Evolutionary conservation across 2,888 invertebrate species (phyloP), one percentile per base, ranked within the genome.

Genomic region (Plagiodera versicolora): DNA sequence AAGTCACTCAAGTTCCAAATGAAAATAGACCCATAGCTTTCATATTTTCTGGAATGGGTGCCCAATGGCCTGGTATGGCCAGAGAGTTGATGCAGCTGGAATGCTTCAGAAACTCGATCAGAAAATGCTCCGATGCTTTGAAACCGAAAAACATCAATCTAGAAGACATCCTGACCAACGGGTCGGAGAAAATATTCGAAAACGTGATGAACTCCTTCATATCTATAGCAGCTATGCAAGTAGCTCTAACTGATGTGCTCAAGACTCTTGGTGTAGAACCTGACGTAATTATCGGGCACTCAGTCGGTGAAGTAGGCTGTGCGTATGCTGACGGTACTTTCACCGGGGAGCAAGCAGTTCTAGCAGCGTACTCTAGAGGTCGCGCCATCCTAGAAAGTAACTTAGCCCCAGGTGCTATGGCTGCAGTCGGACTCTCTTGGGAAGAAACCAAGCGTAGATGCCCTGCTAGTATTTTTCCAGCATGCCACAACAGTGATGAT

Each of bases 1-100:
- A 89, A 74, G 80, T 87, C 1, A 57, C 61, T 10, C 73, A 75
- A 67, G 78, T 80, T 3, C 77, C 81, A 9, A 82, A 83, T 11
- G 89, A 89, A 45, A 85, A 86, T 65, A 86, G 92, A 11, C 95
- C 97, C 0, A 82, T 98, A 57, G 98, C 97, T 94, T 98, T 88
- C 80, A 87, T 98, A 65, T 98, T 95, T 82, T 91, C 96, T 48
- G 99, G 99, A 61, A 98, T 99, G 98, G 98, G 98, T 11, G 91
- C 94, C 45, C 98, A 98, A 82, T 98, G 98, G 98, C 86, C 92
- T 50, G 95, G 94, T 72, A 98, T 98, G 98, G 97, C 90, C 11
- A 89, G 89, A 75, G 86, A 90, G 61, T 84, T 99, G 68, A 89
- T 98, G 88, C 81, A 84, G 64, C 83, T 98, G 65, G 92, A 94